A percentile compares a stretch with the other conserved stretches of the same genome.
phyloP scores from a whole-genome alignment of 2,888 invertebrate genomes.

The Philereme transversata region DNA sequence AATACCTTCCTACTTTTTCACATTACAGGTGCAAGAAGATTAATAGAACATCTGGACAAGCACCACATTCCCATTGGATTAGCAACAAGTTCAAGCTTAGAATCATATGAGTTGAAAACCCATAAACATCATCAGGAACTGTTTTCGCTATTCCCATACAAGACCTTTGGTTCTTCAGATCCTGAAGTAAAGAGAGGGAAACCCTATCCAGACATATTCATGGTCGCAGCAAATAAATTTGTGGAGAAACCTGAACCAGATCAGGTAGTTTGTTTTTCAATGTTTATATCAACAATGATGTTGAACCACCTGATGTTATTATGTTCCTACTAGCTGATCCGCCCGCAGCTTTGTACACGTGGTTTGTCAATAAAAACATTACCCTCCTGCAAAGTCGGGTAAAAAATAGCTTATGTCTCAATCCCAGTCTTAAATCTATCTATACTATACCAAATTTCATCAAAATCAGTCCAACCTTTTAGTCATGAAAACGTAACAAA shows the following conservation, averaged over 20 bases:
- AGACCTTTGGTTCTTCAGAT: constrained; percentile 92
- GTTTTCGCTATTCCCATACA: constrained; percentile 87
- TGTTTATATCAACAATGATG: background rate
- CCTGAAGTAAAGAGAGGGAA: constrained; percentile 93
- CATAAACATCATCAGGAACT: constrained; percentile 86
- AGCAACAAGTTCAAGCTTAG: constrained; percentile 92
- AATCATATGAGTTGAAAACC: constrained; percentile 89
- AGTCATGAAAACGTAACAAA: too few species aligned
- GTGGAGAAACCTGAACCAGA: constrained; percentile 84
- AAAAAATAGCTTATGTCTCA: too few species aligned
- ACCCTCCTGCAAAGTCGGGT: too few species aligned
- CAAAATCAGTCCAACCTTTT: too few species aligned
- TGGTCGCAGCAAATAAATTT: constrained; percentile 90
- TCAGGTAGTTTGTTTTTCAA: constrained; percentile 62
- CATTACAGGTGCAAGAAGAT: constrained; percentile 87
- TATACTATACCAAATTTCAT: too few species aligned
- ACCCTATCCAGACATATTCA: constrained; percentile 94
- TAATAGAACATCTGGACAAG: constrained; percentile 89
- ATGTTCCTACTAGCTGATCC: too few species aligned
- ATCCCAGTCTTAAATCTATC: too few species aligned
- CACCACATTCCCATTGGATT: constrained; percentile 91
- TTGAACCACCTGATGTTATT: too few species aligned
- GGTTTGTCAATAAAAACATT: too few species aligned
- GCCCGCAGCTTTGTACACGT: too few species aligned
- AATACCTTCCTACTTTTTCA: too few species aligned